Percentiles rank a stretch among this genome's conserved stretches.
These are phyloP conservation scores for Zaprionus lachaisei DNA, from an alignment of 1,140 invertebrate species.

Conservation along the genomic window DNA sequence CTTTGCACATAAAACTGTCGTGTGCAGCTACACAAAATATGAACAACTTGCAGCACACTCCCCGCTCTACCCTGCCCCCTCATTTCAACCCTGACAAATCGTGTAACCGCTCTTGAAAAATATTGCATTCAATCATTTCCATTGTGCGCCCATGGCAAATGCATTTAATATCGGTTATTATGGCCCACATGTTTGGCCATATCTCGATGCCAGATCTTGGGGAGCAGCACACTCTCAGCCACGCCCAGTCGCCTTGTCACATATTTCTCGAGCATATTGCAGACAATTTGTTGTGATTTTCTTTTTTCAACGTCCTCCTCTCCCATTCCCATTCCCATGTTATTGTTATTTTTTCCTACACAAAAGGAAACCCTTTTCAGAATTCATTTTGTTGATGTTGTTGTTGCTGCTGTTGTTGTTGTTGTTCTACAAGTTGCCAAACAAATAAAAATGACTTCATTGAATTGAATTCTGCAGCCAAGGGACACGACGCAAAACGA, in stretches of 20 bases:
- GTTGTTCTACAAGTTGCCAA: conserved; percentile 69
- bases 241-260: conserved; percentile 23
- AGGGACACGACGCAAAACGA: conserved; percentile 23
- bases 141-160: conserved; percentile 59
- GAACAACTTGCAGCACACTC: conserved; percentile 21
- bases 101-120: conserved; percentile 39
- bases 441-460: conserved; percentile 81
- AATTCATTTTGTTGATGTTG: conserved; percentile 55
- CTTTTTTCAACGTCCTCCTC: not conserved
- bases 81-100: not conserved
- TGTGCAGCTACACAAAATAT: conserved; percentile 19
- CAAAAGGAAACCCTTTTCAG: conserved; percentile 63
- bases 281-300: conserved; percentile 52
- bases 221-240: conserved; percentile 5
- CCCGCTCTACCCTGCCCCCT: not conserved
- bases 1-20: not conserved
- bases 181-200: conserved; percentile 34
- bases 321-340: conserved; percentile 24
- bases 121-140: conserved; percentile 69
- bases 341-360: conserved; percentile 35
- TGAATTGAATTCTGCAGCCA: conserved; percentile 71
- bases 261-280: conserved; percentile 59
- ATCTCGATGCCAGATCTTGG: conserved; percentile 19
- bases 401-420: conserved; percentile 43
- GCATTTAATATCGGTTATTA: conserved; percentile 78